Evolutionary conservation across 2,113 vertebrate species (phyloP), one percentile per base, ranked within the genome.

Genomic region (Mobula hypostoma): DNA sequence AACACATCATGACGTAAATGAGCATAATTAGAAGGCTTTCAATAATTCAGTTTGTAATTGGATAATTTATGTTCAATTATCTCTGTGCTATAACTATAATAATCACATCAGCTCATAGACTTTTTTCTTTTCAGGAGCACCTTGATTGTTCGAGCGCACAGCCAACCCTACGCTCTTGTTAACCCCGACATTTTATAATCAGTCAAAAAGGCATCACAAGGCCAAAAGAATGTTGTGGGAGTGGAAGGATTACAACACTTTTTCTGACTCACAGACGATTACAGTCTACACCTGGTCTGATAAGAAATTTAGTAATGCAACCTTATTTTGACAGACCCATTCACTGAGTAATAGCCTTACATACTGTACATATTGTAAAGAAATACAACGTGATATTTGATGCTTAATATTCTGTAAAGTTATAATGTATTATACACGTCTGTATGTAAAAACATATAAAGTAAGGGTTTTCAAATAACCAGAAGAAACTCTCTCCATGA

Each of bases 241-340:
- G 48, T 76, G 32, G 91, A 93, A 93, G 11, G 91, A 93, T 93
- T 93, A 74, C 91, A 76, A 93, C 91, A 93, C 66, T 40, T 93
- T 93, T 56, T 56, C 36, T 93, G 91, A 93, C 70, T 40, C 40
- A 76, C 70, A 72, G 40, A 93, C 68, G 40, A 74, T 93, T 93
- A 93, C 68, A 27, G 68, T 70, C 19, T 72, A 74, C 48, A 40
- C 36, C 24, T 74, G 21, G 40, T 27, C 91, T 93, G 91, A 93
- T 93, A 93, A 93, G 91, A 93, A 72, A 93, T 93, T 93, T 36
- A 93, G 91, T 93, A 74, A 93, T 93, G 11, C 36, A 29, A 72
- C 40, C 36, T 93, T 76, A 76, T 76, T 74, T 40, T 76, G 91
- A 29, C 70, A 56, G 70, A 93, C 19, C 68, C 27, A 74, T 74